Conservation (phyloP, 2,113 vertebrate species). For the Grus americana region DNA sequence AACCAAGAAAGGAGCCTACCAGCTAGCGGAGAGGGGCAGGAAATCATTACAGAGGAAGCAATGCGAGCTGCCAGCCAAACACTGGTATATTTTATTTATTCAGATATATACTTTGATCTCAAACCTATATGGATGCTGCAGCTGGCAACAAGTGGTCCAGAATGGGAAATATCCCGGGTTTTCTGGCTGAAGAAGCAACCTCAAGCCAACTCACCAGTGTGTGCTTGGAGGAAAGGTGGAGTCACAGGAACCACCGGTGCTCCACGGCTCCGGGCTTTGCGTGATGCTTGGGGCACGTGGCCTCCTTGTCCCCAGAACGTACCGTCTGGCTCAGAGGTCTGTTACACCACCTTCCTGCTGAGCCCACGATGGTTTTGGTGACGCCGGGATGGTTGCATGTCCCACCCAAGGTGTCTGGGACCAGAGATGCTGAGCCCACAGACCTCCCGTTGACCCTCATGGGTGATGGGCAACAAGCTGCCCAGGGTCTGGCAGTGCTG, state of each 20-base stretch:
- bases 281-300: accelerated
- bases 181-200: neutral
- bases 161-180: neutral
- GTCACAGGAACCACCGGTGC: accelerated
- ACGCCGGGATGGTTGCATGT: accelerated
- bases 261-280: neutral
- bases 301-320: neutral
- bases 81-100: neutral
- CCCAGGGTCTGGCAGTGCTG: neutral
- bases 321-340: neutral
- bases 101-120: neutral
- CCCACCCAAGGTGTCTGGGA: neutral
- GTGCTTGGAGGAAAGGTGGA: accelerated
- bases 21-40: slow-evolving; percentile 8
- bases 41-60: slow-evolving; percentile 46
- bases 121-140: neutral
- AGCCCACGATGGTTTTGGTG: neutral
- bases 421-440: neutral
- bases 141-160: neutral
- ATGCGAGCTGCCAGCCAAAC: neutral
- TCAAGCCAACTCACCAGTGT: neutral
- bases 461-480: neutral
- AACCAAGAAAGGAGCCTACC: slow-evolving; percentile 20
- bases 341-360: neutral
- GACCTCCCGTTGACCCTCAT: neutral